A percentile compares a stretch with the other conserved stretches of the same genome.
Conservation (phyloP, 2,888 invertebrate species). For the Idaea aversata region DNA sequence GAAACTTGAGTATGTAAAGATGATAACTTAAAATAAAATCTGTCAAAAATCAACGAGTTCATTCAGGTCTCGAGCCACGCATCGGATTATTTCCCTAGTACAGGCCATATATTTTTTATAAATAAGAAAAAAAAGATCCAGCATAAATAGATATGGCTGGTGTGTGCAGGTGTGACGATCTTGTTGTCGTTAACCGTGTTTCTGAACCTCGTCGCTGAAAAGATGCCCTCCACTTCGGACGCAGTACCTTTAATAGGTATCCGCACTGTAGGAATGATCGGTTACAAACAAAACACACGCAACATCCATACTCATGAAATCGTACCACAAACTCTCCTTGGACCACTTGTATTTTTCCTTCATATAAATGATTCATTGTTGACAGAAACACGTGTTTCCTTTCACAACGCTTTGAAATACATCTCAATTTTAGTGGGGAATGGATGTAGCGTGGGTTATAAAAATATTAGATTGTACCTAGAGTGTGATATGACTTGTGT, state of each 20-base stretch:
- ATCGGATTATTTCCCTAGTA: background rate
- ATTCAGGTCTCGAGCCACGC: background rate
- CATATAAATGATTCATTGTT: background rate
- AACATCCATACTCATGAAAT: conserved; percentile 32
- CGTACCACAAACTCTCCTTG: conserved; percentile 24
- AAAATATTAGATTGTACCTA: conserved; percentile 55
- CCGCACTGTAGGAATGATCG: conserved; percentile 36
- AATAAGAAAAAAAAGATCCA: background rate
- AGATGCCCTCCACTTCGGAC: conserved; percentile 94
- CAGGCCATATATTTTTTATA: no score
- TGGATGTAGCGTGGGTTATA: conserved; percentile 48
- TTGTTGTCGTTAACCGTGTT: conserved; percentile 98
- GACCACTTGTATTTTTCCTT: background rate
- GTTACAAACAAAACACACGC: conserved; percentile 33
- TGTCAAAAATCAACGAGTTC: background rate
- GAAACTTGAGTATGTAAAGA: background rate
- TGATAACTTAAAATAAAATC: background rate
- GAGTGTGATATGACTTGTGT: conserved; percentile 54
- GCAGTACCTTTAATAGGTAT: conserved; percentile 91
- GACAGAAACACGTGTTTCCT: background rate
- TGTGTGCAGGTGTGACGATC: conserved; percentile 95
- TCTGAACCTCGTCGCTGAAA: conserved; percentile 98
- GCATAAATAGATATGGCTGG: conserved; percentile 38
- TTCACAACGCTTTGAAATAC: background rate
- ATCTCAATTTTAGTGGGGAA: conserved; percentile 40